Evolutionary conservation across 2,888 invertebrate species (phyloP).

Genomic region (Schizotus pectinicornis): DNA sequence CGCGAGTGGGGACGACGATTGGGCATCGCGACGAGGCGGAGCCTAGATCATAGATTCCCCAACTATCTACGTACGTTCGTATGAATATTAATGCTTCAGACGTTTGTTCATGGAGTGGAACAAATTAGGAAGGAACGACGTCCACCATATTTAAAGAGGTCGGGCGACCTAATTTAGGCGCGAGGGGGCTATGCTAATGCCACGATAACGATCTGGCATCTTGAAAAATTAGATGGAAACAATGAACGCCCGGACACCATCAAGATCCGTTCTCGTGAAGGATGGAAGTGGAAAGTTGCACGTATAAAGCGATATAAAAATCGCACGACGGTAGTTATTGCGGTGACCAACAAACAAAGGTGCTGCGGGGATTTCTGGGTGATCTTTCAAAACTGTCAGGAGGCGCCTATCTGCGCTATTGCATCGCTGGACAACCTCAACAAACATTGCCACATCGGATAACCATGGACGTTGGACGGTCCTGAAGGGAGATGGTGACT

Average conservation of each 20-base stretch:
- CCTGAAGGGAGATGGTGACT: too few species aligned
- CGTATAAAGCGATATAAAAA: too few species aligned
- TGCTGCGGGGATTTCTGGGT: background rate
- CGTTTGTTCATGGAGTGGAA: conserved; percentile 6
- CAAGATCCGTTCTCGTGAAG: too few species aligned
- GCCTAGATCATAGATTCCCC: conserved; percentile 12
- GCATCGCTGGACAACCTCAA: conserved; percentile 7
- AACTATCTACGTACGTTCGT: conserved; percentile 1
- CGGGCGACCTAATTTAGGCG: background rate
- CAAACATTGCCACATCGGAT: background rate
- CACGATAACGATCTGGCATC: too few species aligned
- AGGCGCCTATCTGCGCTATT: conserved; percentile 1
- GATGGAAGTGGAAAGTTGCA: too few species aligned
- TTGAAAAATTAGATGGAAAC: too few species aligned
- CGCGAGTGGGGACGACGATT: conserved; percentile 11
- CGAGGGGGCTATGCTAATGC: too few species aligned
- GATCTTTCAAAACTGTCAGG: conserved; percentile 9
- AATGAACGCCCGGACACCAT: too few species aligned
- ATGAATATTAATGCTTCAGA: conserved; percentile 3
- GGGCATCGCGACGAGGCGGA: conserved; percentile 18
- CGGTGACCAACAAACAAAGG: too few species aligned
- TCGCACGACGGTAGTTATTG: too few species aligned
- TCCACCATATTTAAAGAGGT: conserved; percentile 1
- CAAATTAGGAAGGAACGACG: conserved; percentile 1
- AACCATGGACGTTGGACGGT: too few species aligned